Evolutionary conservation across 2,888 invertebrate species (phyloP), one percentile per base, ranked within the genome.

Genomic region (Hydraecia micacea): DNA sequence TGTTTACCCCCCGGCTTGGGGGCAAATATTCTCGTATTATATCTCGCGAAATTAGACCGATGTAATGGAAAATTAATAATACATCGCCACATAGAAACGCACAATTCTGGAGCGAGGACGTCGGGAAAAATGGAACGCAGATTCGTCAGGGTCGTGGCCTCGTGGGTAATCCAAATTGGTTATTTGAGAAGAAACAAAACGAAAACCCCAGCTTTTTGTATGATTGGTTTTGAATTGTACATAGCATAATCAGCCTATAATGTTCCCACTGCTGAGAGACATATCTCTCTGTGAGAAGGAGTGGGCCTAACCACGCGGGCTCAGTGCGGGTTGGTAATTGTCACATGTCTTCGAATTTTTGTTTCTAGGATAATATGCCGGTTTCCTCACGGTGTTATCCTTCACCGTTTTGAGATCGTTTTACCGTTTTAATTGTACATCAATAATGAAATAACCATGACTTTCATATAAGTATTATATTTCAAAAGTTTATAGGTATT

Each of bases 41-140:
- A 95, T 94, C 94, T 93, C 93, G 93, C 92, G 93, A 94, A 95
- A 96, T 96, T 95, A 94, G 94, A 93, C 92, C 92, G 93, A 91
- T 93, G 93, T 95, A 94, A 96, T 95, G 92, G 89, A 90, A 93
- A 94, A 95, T 95, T 95, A 94, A 95, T 96, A 93, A 93, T 92
- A 92, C 88, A 90, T 87, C 83, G 88, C 89, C 90, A 88, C 89
- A 83, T 87, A 84, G 88, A 87, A 85, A 90, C 88, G 85, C 88
- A 88, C 90, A 89, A 91, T 86, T 92, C 92, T 88, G 90, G 85
- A 88, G 83, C 83, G 83, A 84, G 83, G 88, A 82, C 80, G 81
- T 73, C 63, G 39, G 65, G 60, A 79, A 71, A 78, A 71, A 78
- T 75, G 52, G 73, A 62, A 69, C 65, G 52, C 58, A 80, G 75